Evolutionary conservation across 2,888 invertebrate species (phyloP).

Genomic region (Lycaena phlaeas): DNA sequence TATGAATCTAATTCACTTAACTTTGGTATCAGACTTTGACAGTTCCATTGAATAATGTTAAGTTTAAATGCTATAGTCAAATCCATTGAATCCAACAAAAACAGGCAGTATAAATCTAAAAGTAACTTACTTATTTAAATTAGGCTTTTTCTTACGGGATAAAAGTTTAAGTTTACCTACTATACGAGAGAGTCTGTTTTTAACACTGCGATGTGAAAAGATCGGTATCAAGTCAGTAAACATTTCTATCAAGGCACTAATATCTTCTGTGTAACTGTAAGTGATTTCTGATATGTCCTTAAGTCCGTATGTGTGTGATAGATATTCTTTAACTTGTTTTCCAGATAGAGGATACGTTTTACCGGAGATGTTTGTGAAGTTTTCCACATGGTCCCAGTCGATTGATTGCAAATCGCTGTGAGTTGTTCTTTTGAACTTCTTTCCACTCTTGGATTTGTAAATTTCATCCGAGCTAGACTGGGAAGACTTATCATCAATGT

Average conservation of each 20-base stretch:
- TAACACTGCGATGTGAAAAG: neutral
- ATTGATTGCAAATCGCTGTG: slow-evolving; percentile 4
- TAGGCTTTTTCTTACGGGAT: slow-evolving; percentile 1
- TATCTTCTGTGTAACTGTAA: slow-evolving; percentile 1
- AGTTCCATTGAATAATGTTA: slow-evolving; percentile 4
- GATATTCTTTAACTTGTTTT: slow-evolving; percentile 4
- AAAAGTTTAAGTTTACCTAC: slow-evolving; percentile 2
- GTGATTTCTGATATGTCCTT: slow-evolving; percentile 3
- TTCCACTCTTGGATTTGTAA: slow-evolving; percentile 9
- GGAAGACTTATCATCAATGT: slow-evolving; percentile 4
- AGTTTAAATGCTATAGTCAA: slow-evolving; percentile 5
- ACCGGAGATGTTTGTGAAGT: slow-evolving; percentile 3
- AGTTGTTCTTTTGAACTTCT: slow-evolving; percentile 2
- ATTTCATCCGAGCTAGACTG: slow-evolving; percentile 7
- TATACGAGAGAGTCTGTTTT: slow-evolving; percentile 3
- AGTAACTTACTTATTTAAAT: no score
- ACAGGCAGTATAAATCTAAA: no score
- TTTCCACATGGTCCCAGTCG: slow-evolving; percentile 4
- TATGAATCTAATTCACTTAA: slow-evolving; percentile 6
- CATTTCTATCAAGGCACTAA: neutral
- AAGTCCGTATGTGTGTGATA: no score
- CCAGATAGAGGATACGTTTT: no score
- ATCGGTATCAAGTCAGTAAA: neutral
- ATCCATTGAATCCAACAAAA: neutral
- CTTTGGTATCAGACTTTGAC: slow-evolving; percentile 2